These are phyloP conservation scores for Elysia chlorotica DNA, from an alignment of 1,140 invertebrate species.

Conservation along the genomic window DNA sequence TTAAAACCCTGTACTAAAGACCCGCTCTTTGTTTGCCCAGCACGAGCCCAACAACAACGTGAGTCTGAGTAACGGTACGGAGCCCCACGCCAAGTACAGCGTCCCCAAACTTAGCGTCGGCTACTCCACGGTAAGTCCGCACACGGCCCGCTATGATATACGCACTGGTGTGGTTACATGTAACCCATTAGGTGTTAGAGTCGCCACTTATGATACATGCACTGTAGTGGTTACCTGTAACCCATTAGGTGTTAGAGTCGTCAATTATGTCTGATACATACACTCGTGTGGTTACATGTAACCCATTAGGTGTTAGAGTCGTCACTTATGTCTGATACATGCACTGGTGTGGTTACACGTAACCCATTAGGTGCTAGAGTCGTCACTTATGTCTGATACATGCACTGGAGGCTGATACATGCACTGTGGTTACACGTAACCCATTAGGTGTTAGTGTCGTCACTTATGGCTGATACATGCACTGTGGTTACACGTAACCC, in stretches of 20 bases:
- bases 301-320: not conserved
- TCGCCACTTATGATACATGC: not conserved
- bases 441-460: not conserved
- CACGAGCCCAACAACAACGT: conserved; percentile 7
- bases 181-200: no score
- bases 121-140: no score
- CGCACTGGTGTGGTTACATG: not conserved
- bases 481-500: not conserved
- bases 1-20: no score
- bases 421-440: not conserved
- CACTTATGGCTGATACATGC: not conserved
- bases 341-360: not conserved
- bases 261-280: not conserved
- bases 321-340: not conserved
- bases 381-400: not conserved
- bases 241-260: not conserved
- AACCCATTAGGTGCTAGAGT: not conserved
- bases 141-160: no score
- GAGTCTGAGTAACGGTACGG: no score
- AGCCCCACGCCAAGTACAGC: not conserved
- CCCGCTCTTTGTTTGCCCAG: no score
- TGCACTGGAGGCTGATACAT: no score
- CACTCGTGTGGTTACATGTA: not conserved
- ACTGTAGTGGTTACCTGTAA: not conserved
- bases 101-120: not conserved